Conservation (phyloP, 1,140 invertebrate genomes). For the Linepithema humile region DNA sequence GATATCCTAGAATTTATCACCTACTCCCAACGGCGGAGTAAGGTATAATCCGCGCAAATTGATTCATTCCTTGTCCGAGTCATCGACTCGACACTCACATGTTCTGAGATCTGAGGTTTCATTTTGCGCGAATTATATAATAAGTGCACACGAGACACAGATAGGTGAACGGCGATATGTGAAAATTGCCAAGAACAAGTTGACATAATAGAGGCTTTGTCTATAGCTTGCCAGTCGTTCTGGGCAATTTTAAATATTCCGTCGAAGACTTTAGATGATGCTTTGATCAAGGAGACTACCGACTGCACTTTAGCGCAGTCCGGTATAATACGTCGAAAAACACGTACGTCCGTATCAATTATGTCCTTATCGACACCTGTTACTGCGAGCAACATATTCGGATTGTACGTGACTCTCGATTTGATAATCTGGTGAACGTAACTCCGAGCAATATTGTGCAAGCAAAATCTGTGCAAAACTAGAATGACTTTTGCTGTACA, state of each 20-base stretch:
- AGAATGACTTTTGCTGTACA: conserved; percentile 11
- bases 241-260: conserved; percentile 44
- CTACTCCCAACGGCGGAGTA: conserved; percentile 59
- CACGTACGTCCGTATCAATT: conserved; percentile 53
- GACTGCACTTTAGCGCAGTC: conserved; percentile 40
- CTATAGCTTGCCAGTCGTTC: background rate
- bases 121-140: conserved; percentile 64
- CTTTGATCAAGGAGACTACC: conserved; percentile 56
- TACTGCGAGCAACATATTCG: conserved; percentile 56
- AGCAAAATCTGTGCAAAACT: conserved; percentile 38
- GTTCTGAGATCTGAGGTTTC: conserved; percentile 36
- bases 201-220: conserved; percentile 8
- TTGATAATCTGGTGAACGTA: background rate
- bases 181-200: conserved; percentile 57
- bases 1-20: conserved; percentile 69
- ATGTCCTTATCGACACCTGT: conserved; percentile 22
- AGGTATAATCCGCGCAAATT: conserved; percentile 67
- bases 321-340: conserved; percentile 61
- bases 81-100: conserved; percentile 12
- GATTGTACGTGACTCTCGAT: background rate
- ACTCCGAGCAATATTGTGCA: background rate
- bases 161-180: conserved; percentile 72
- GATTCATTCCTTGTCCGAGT: conserved; percentile 36
- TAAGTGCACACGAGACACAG: conserved; percentile 80
- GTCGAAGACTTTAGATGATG: conserved; percentile 64